phyloP scores from a whole-genome alignment of 2,888 invertebrate species.

The Anoplius nigerrimus region DNA sequence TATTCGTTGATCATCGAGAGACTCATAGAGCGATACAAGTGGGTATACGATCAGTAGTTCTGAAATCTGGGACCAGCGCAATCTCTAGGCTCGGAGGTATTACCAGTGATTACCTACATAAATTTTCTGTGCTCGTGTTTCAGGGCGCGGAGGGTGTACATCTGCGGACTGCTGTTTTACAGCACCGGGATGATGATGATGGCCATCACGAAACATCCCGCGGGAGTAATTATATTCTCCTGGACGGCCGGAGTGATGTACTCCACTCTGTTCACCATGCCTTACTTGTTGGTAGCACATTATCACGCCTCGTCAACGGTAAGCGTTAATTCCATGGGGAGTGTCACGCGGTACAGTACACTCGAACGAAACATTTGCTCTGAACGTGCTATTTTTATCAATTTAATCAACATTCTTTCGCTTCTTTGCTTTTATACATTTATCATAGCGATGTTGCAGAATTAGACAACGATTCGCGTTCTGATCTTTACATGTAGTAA shows the following conservation, averaged over 20 bases:
- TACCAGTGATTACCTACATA: not conserved
- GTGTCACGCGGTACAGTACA: too few relatives aligned
- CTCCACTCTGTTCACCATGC: conserved; percentile 97
- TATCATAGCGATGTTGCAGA: too few relatives aligned
- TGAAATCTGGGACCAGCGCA: not conserved
- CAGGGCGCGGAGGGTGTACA: conserved; percentile 92
- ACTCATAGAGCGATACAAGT: conserved; percentile 84
- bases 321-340: conserved; percentile 65
- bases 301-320: conserved; percentile 95
- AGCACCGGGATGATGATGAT: conserved; percentile 92
- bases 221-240: conserved; percentile 90
- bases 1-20: conserved; percentile 93
- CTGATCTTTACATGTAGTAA: too few relatives aligned
- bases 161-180: conserved; percentile 92
- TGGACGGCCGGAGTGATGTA: conserved; percentile 98
- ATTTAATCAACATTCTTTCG: too few relatives aligned
- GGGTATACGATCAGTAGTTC: conserved; percentile 28
- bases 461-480: too few relatives aligned
- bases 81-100: not conserved
- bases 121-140: conserved; percentile 58
- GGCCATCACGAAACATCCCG: conserved; percentile 85
- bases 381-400: not conserved
- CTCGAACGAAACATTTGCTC: too few relatives aligned
- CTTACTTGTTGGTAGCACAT: conserved; percentile 93
- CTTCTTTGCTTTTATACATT: too few relatives aligned